Conservation (phyloP, 1,140 invertebrate species). For the Choristoneura fumiferana region DNA sequence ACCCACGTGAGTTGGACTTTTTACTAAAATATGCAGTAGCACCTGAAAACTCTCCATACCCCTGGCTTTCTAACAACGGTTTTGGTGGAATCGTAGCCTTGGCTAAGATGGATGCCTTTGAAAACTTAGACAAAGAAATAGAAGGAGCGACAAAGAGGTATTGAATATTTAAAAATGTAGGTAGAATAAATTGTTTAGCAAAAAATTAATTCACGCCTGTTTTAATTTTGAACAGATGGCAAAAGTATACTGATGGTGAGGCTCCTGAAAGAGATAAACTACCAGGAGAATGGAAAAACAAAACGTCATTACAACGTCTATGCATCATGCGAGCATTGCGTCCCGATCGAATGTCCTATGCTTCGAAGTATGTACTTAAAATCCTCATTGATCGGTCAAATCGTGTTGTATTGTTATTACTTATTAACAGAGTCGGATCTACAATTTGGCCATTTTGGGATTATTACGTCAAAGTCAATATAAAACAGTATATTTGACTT, state of each 20-base stretch:
- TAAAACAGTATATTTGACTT: background rate
- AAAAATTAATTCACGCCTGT: background rate
- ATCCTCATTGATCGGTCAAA: too few relatives aligned
- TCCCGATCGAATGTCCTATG: conserved; percentile 94
- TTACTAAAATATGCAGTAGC: conserved; percentile 87
- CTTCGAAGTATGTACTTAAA: conserved; percentile 66
- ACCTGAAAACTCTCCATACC: conserved; percentile 86
- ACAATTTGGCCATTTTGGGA: too few relatives aligned
- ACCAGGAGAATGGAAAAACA: conserved; percentile 98
- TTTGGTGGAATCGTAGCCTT: conserved; percentile 95
- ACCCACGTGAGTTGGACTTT: conserved; percentile 92
- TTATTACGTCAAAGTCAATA: conserved; percentile 2
- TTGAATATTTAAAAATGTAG: background rate
- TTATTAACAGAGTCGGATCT: too few relatives aligned
- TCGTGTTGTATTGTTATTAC: too few relatives aligned
- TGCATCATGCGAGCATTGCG: conserved; percentile 95
- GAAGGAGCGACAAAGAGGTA: conserved; percentile 90
- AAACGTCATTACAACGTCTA: conserved; percentile 90
- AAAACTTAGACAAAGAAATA: conserved; percentile 94
- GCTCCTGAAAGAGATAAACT: conserved; percentile 95
- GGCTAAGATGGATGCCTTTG: conserved; percentile 88
- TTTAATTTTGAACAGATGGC: conserved; percentile 80
- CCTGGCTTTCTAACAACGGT: conserved; percentile 89
- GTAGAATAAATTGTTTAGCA: background rate
- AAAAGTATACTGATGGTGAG: conserved; percentile 94